Evolutionary conservation across 2,113 vertebrate species (phyloP), one percentile per base, ranked within the genome.

Genomic region (Pygoscelis adeliae): DNA sequence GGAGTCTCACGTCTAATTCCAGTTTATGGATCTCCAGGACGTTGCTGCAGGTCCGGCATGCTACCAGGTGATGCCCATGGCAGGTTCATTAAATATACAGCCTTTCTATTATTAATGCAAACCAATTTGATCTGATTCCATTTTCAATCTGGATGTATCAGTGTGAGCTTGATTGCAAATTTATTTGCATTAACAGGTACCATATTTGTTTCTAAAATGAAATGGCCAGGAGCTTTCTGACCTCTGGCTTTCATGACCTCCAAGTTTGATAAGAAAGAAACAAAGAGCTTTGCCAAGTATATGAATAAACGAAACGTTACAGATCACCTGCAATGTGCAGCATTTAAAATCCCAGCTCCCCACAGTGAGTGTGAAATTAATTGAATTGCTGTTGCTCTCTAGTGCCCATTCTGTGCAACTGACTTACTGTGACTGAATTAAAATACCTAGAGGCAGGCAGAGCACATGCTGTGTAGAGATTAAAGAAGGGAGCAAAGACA

Each of bases 381-480:
- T 96, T 95, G 93, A 97, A 93, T 95, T 97, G 82, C 90, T 96
- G 85, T 95, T 97, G 93, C 90, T 98, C 90, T 97, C 95, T 97
- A 91, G 92, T 96, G 95, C 82, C 97, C 93, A 90, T 89, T 96
- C 93, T 94, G 93, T 92, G 97, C 91, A 97, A 97, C 74, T 96
- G 90, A 96, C 83, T 97, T 93, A 93, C 89, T 94, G 94, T 95
- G 92, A 96, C 92, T 97, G 91, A 95, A 97, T 97, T 97, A 93
- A 97, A 96, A 97, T 91, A 94, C 90, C 96, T 93, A 82, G 96
- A 97, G 97, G 97, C 97, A 97, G 93, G 96, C 95, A 88, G 94
- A 88, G 76, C 82, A 86, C 97, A 94, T 95, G 95, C 97, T 92
- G 97, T n/a, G 97, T 83, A 83, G 93, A 92, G 97, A 97, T 97